Evolutionary conservation across 92 coral and sea anemone genomes (phyloP), one percentile per base, ranked within the genome.

Genomic region (Bergia puertoricense): DNA sequence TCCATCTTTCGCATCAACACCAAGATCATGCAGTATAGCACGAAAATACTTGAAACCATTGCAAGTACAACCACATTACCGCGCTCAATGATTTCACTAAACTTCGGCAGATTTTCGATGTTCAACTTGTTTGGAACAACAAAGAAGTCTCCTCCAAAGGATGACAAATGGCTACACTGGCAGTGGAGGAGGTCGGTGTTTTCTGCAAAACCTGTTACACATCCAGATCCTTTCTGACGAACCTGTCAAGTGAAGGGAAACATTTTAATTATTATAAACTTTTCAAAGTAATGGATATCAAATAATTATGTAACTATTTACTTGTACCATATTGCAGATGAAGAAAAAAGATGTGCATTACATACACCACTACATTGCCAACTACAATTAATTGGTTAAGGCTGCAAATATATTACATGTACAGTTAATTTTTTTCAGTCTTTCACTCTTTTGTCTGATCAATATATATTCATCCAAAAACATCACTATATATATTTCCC

Each of bases 221-320:
- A 0, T 67, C 74, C 74, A 67, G 74, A 67, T 67, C 74, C 74
- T 67, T 2, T 67, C 74, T 67, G 74, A 67, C 74, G 74, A 67
- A 67, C 74, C 74, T 67, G 4, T 67, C 74, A 67, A 67, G 74
- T 67, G 4, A 67, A 67, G 74, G 74, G 74, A 67, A 67, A 67
- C 74, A 67, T 67, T 67, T 67, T 67, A 67, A 50, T 67, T 67
- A 67, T 67, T 68, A 68, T 68, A 68, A 68, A 68, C 74, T 3
- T 68, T 68, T 68, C 74, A 68, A 68, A 68, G 74, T 68, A 68
- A 68, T 68, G 74, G 74, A 68, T 68, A 68, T 68, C 74, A 68
- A 68, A 68, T 68, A 68, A 68, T 68, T 68, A 68, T 68, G 74
- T 68, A 68, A 68, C 74, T 68, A 68, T 68, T 68, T 68, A 68